Evolutionary conservation across 2,113 vertebrate genomes (phyloP).

Genomic region (Erpornis zantholeuca): DNA sequence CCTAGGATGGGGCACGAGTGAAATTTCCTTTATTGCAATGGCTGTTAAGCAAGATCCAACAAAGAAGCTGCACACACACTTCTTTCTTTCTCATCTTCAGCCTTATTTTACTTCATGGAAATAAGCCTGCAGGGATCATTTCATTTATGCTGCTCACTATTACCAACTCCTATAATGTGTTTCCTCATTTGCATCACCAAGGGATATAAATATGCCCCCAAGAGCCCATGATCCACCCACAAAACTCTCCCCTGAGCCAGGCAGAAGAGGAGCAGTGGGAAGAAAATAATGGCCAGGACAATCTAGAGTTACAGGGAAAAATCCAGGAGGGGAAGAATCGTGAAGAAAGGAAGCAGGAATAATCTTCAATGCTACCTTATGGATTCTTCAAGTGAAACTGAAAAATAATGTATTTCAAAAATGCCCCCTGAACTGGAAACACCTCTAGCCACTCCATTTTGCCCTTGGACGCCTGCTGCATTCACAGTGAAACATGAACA

Average conservation of each 20-base stretch:
- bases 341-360: not conserved
- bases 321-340: not conserved
- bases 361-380: not conserved
- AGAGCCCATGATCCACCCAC: not conserved
- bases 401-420: not conserved
- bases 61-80: not conserved
- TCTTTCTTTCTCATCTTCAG: not conserved
- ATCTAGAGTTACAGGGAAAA: not conserved
- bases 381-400: not conserved
- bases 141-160: not conserved
- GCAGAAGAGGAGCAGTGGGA: not conserved
- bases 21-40: not conserved
- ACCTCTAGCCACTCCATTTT: not conserved
- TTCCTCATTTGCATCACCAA: not conserved
- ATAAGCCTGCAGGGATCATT: not conserved
- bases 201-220: slow-evolving; percentile 3
- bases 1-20: not conserved
- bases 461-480: not conserved
- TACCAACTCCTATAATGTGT: not conserved
- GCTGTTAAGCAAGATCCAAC: not conserved
- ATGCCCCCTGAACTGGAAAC: not conserved
- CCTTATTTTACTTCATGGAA: not conserved
- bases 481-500: not conserved
- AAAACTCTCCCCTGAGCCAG: not conserved
- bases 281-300: not conserved